Evolutionary conservation across 2,113 vertebrate genomes (phyloP), one percentile per base, ranked within the genome.

Genomic region (Apteryx owenii): DNA sequence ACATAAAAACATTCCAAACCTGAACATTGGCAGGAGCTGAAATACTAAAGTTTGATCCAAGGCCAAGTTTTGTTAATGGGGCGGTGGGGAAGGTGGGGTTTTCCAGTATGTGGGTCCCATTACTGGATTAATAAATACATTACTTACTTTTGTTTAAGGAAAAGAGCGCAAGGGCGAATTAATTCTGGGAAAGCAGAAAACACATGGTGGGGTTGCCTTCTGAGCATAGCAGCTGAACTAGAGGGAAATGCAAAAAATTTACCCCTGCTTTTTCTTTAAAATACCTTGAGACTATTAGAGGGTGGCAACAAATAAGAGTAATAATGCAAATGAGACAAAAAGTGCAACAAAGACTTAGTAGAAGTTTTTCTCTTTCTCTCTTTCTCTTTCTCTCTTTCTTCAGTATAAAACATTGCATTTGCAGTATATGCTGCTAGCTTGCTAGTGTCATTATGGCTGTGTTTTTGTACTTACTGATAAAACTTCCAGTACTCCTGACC

Each of bases 21-120:
- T 79, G 44, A 97, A 44, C 60, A 40, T 88, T 84, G 82, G 86
- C 81, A 96, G 50, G 60, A 91, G 44, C 79, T 58, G 76, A 92
- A 96, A 92, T 90, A 53, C 8, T 36, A 19, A 90, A 60, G 82
- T 79, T 87, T 95, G 96, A 29, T n/a, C 60, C 51, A 44, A 60
- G 84, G 72, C 89, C 89, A 95, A 54, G 36, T 85, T 71, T 73
- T 89, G 28, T 13, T 88, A 85, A 90, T 75, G 64, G 58, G 69
- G 22, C 40, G 38, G 26, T 86, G 28, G 56, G 51, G 62, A 90
- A 89, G 61, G 86, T 88, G 80, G 78, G 83, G 53, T 92, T 94
- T 95, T 84, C 75, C 66, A 90, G 58, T 84, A 29, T 60, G 44
- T 78, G 23, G 38, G 77, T 90, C 53, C 54, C 48, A 62, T 85